Evolutionary conservation across 2,113 vertebrate genomes (phyloP), one percentile per base, ranked within the genome.

Genomic region (Apteryx owenii): DNA sequence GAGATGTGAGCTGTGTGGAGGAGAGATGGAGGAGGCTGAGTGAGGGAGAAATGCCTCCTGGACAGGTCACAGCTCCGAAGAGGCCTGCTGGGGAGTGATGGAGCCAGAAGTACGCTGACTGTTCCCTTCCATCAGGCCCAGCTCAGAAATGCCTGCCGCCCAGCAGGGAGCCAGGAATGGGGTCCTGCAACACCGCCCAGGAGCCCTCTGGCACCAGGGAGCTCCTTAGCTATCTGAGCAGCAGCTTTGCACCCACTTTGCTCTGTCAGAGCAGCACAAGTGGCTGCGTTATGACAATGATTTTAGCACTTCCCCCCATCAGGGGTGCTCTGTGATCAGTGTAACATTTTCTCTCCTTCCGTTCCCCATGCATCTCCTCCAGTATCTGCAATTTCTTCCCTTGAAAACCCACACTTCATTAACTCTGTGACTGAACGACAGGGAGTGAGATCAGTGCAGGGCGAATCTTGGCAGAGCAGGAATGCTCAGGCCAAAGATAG

Each of bases 291-390:
- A 4, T 54, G 61, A n/a, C 31, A 53, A 33, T 31, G 79, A 79
- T 46, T 86, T 75, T 0, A 0, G 40, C 40, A 31, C 31, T 12
- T 9, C 2, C 4, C 12, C 6, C 7, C 22, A 23, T 0, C 11
- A 10, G 0, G 13, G 28, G 48, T 6, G 8, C 56, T 46, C 48
- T 69, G 60, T 26, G 61, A n/a, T 60, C 72, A 48, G 2, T 19
- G 38, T 48, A 62, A 54, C 61, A 26, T 38, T 5, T 31, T 10
- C 5, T 65, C 81, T 76, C 69, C 71, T 38, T 33, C 51, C 29
- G 4, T 58, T 68, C 12, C 12, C 16, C 12, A 31, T 28, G 21
- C 42, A 44, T 42, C 51, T n/a, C 33, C 33, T 71, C 51, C 33
- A 23, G 70, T 8, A 23, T 29, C 48, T 88, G 75, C 31, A 65